phyloP scores from a whole-genome alignment of 2,888 invertebrate genomes.

The Polydrusus tereticollis region DNA sequence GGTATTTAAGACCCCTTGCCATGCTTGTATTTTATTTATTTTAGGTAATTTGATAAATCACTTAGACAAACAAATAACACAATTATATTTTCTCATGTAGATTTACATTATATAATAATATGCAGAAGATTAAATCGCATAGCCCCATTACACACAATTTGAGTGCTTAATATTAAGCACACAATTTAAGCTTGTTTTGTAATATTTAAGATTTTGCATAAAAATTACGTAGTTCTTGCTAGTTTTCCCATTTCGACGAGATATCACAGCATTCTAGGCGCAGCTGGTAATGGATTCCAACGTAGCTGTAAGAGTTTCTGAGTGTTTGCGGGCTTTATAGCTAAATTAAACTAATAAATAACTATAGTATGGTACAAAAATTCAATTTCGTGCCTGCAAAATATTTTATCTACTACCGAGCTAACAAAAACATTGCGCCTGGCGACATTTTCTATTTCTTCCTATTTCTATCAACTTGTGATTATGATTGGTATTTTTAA shows the following conservation, averaged over 20 bases:
- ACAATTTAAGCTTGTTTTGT: background rate
- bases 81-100: no score
- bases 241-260: slow-evolving; percentile 1
- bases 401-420: no score
- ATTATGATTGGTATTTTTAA: no score
- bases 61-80: no score
- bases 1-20: no score
- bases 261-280: slow-evolving; percentile 3
- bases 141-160: background rate
- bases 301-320: background rate
- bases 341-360: background rate
- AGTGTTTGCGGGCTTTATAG: background rate
- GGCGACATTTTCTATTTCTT: no score
- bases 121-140: background rate
- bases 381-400: no score
- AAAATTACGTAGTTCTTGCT: slow-evolving; percentile 4
- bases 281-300: background rate
- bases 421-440: no score
- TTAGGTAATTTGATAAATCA: background rate
- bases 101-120: no score
- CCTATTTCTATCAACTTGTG: no score
- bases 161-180: background rate
- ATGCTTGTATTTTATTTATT: no score
- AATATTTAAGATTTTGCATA: slow-evolving; percentile 6
- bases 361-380: no score